A percentile compares a stretch with the other conserved stretches of the same genome.
phyloP scores from a whole-genome alignment of 2,888 invertebrate species.

The Thysanoteuthis rhombus region DNA sequence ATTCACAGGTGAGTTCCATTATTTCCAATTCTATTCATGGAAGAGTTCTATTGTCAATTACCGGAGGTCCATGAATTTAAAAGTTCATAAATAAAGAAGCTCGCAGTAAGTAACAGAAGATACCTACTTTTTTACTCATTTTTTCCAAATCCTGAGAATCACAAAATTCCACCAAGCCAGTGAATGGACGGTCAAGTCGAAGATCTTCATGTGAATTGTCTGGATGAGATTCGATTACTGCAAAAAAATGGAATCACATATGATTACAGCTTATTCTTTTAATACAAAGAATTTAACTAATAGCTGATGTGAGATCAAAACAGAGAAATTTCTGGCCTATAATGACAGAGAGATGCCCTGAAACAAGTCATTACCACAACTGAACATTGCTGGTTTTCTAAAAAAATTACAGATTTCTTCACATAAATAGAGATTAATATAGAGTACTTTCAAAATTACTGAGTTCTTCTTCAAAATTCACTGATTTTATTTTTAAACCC shows the following conservation, averaged over 20 bases:
- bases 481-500: no score
- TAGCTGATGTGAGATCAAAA: background rate
- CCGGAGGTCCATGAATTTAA: no score
- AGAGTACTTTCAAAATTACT: no score
- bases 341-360: background rate
- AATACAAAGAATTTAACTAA: no score
- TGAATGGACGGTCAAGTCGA: conserved; percentile 86
- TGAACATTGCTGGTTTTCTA: rapidly evolving
- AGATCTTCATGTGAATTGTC: conserved; percentile 89
- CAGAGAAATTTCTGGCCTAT: background rate
- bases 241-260: conserved; percentile 34
- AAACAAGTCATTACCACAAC: no score
- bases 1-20: no score
- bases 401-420: no score
- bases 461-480: no score
- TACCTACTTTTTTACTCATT: conserved; percentile 75
- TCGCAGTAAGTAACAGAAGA: background rate
- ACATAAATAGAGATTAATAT: no score
- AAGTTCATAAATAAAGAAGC: no score
- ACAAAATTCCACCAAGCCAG: conserved; percentile 78
- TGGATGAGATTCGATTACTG: conserved; percentile 91
- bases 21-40: no score
- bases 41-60: no score
- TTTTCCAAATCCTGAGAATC: conserved; percentile 78
- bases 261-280: background rate